Base-by-base conservation (phyloP, 2,113 vertebrate species). In the Aspidoscelis tigris region DNA sequence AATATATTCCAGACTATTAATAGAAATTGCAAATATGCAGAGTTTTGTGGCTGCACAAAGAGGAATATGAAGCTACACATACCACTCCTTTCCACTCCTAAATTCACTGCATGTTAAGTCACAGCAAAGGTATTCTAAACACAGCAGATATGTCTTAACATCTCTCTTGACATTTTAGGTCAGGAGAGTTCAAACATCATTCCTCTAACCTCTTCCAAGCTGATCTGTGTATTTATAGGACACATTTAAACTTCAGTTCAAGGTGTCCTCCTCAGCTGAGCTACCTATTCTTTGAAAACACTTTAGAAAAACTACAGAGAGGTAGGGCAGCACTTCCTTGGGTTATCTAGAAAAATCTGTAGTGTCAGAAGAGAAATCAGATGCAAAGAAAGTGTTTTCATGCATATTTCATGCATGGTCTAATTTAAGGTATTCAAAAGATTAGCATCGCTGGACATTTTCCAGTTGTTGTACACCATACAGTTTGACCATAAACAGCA, bases 361-460 rank as follows among this genome's bases (percentile, higher is more conserved):
- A 20, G n/a, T 18, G 33, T 41, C 74, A 70, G 47, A 84, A 20
- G 33, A 76, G 33, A 16, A 61, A 61, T 69, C 61, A 70, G 41
- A 43, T 12, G 43, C 39, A 78, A 64, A 39, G 11, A 24, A 61
- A 41, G 11, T 39, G 26, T 76, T 39, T 83, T 53, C 20, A 53
- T 50, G 64, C 47, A 11, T 77, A 47, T 70, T 12, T 39, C 26
- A 55, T 20, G 12, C 21, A 61, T 76, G 73, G 76, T 21, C 12
- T 55, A 68, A 83, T 83, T 76, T 68, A 20, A 16, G 44, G n/a
- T 44, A 72, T 84, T 73, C 61, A 18, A 79, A 78, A 78, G 14
- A 71, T 53, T 44, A 58, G 43, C 47, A 55, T 70, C 39, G 39
- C 18, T 79, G 69, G 69, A 39, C 33, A 41, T 80, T 41, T 72